Conservation (phyloP, 2,113 vertebrate species). For the Sinocyclocheilus grahami region DNA sequence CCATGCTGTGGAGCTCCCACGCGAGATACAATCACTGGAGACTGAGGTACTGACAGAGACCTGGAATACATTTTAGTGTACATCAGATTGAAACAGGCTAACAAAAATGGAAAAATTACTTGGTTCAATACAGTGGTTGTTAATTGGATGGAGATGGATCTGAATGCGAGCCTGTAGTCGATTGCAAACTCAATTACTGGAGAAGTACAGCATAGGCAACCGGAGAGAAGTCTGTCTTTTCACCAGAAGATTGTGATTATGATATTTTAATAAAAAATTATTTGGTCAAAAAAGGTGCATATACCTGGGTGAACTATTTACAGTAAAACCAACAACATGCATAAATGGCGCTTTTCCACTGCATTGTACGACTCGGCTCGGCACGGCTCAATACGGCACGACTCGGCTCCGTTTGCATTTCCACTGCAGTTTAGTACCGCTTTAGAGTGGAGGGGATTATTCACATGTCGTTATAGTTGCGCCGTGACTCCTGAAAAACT, state of each 20-base stretch:
- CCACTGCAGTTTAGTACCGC: too few relatives aligned
- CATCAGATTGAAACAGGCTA: background rate
- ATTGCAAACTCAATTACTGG: background rate
- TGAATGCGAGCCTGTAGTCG: background rate
- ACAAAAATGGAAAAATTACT: background rate
- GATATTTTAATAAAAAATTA: background rate
- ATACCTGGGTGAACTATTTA: background rate
- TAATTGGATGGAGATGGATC: background rate
- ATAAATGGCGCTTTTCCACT: too few relatives aligned
- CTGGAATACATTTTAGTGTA: constrained; percentile 16
- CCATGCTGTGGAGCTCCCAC: constrained; percentile 92
- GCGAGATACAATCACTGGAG: constrained; percentile 94
- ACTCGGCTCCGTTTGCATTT: too few relatives aligned
- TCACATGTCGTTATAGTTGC: too few relatives aligned
- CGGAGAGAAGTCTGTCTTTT: background rate
- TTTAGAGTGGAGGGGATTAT: too few relatives aligned
- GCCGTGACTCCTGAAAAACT: too few relatives aligned
- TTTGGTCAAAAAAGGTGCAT: background rate
- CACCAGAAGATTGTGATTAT: background rate
- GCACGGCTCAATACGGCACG: too few relatives aligned
- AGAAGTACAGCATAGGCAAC: background rate
- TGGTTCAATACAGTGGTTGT: background rate
- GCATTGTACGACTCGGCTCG: too few relatives aligned
- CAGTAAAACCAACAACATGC: background rate
- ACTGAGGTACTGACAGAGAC: constrained; percentile 80